phyloP scores from a whole-genome alignment of 2,888 invertebrate species.

The Andrena minutula region DNA sequence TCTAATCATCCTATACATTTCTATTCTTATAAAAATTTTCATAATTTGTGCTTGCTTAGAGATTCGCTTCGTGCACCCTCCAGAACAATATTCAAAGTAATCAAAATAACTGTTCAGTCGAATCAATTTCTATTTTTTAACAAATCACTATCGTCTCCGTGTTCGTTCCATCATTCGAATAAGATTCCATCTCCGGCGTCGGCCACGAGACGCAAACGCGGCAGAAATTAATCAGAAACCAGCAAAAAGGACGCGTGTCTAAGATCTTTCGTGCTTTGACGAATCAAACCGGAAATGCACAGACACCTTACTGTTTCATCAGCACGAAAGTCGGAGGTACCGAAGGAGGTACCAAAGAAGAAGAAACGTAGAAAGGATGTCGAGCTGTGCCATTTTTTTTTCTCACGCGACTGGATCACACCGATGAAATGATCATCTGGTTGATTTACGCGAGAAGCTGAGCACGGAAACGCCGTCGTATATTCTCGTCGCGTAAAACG shows the following conservation, averaged over 20 bases:
- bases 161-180: constrained; percentile 17
- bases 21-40: too few species aligned
- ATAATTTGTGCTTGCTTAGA: too few species aligned
- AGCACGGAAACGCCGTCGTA: background rate
- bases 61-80: too few species aligned
- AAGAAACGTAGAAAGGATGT: background rate
- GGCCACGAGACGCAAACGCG: constrained; percentile 20
- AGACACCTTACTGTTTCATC: constrained; percentile 38
- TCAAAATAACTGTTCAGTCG: background rate
- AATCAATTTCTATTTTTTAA: background rate
- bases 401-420: constrained; percentile 57
- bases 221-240: constrained; percentile 48
- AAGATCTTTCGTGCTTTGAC: constrained; percentile 47
- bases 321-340: background rate
- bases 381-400: constrained; percentile 46
- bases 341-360: background rate
- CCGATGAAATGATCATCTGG: constrained; percentile 21
- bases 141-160: background rate
- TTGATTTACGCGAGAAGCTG: constrained; percentile 18
- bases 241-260: constrained; percentile 18
- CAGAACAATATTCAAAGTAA: too few species aligned
- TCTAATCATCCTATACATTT: too few species aligned
- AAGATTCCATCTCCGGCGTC: constrained; percentile 15
- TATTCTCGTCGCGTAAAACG: constrained; percentile 5
- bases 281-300: constrained; percentile 47